Base-by-base conservation (phyloP, 2,797 vertebrate genomes). In the Clarias laeviceps region DNA sequence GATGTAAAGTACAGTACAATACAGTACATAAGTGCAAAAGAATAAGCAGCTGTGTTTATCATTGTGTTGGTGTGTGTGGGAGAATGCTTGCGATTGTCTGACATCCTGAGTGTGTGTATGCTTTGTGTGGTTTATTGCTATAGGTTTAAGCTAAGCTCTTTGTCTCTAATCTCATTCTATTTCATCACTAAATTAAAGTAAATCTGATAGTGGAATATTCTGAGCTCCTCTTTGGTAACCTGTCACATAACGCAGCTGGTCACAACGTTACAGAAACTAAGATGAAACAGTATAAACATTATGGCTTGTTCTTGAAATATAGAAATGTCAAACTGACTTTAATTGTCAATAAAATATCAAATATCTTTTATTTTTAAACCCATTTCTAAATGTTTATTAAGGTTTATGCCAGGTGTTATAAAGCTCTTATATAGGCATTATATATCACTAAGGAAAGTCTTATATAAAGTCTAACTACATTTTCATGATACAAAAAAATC, bases 131-230 rank as follows among this genome's bases (percentile, higher is more conserved):
- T 89, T 76, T 88, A 84, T 88, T 88, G 85, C 80, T 84, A 77
- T 62, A 87, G 82, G 82, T 86, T 90, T 88, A 84, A 37, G 37
- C 77, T 91, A 89, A 89, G 80, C 88, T 73, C n/a, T 80, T 85
- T 70, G 87, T 84, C 50, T 82, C 73, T 89, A 90, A 90, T 86
- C 87, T 74, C 59, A 83, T 87, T 87, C 83, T 88, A 88, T 50
- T 87, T 66, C 82, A 82, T 90, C 82, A 87, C 61, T 73, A 34
- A 68, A 50, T 79, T 65, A 61, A 88, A 86, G 85, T 78, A 88
- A 81, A 85, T 83, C 70, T 62, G 70, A 50, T 82, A 85, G 78
- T 73, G 24, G 34, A 82, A 70, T 81, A 84, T 65, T 80, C 70
- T 17, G 22, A 59, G 22, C 59, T 80, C 3, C 14, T 65, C 34